phyloP scores from a whole-genome alignment of 2,888 invertebrate species.

The Hypena proboscidalis region DNA sequence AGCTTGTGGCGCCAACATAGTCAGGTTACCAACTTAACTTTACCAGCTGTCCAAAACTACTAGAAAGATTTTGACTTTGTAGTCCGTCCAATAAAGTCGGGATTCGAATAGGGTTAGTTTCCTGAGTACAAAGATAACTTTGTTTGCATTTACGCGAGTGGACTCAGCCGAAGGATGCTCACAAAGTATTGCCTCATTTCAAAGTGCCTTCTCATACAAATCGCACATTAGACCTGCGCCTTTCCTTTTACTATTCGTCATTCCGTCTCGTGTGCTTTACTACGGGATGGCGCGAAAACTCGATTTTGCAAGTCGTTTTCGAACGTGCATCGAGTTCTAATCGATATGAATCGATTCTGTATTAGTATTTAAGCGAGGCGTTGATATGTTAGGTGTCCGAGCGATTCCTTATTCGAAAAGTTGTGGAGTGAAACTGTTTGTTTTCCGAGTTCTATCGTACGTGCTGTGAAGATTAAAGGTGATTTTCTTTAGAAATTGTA shows the following conservation, averaged over 20 bases:
- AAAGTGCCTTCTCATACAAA: conserved; percentile 72
- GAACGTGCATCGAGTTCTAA: conserved; percentile 57
- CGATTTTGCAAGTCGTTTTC: conserved; percentile 69
- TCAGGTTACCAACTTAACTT: conserved; percentile 46
- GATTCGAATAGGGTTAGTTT: conserved; percentile 10
- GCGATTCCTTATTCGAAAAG: conserved; percentile 35
- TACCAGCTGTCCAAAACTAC: conserved; percentile 4
- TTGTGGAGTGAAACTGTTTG: conserved; percentile 30
- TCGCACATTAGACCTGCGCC: conserved; percentile 66
- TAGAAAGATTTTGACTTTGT: conserved; percentile 25
- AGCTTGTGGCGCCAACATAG: conserved; percentile 69
- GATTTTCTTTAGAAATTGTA: no score
- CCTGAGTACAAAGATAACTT: conserved; percentile 27
- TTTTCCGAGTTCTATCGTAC: conserved; percentile 11
- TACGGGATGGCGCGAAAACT: conserved; percentile 71
- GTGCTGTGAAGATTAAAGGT: conserved; percentile 19
- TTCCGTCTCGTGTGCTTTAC: conserved; percentile 68
- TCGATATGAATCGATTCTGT: conserved; percentile 51
- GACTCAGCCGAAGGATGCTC: conserved; percentile 60
- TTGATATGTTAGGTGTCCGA: conserved; percentile 25
- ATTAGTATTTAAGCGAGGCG: conserved; percentile 34
- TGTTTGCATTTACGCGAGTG: conserved; percentile 59
- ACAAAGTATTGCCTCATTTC: conserved; percentile 71
- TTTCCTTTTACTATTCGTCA: conserved; percentile 81
- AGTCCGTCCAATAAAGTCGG: conserved; percentile 18